phyloP scores from a whole-genome alignment of 2,113 vertebrate genomes.

The Clupea harengus region DNA sequence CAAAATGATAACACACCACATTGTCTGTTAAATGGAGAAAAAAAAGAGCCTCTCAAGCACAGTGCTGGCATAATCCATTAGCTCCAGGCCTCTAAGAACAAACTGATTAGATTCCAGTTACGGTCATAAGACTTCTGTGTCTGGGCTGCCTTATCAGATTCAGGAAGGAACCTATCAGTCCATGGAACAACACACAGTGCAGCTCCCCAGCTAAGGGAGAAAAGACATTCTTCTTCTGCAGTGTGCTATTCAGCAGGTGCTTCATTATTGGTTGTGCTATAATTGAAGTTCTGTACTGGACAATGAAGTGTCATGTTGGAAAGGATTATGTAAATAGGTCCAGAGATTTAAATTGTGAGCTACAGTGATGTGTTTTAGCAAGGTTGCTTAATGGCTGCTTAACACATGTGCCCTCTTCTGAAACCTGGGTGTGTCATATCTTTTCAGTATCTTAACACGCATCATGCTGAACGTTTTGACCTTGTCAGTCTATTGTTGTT shows the following conservation, averaged over 20 bases:
- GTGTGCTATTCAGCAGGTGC: neutral
- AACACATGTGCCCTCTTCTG: neutral
- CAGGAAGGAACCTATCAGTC: neutral
- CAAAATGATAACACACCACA: no score
- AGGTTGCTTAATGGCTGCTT: no score
- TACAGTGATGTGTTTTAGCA: no score
- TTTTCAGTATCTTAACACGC: neutral
- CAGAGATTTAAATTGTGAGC: neutral
- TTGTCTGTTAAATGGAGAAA: neutral
- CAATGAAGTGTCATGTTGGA: neutral
- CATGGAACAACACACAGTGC: neutral
- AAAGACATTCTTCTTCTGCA: neutral
- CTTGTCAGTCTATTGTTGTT: neutral
- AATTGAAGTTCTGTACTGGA: no score
- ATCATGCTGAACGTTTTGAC: neutral
- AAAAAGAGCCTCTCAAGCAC: neutral
- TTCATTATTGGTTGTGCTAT: neutral
- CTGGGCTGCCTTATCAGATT: neutral
- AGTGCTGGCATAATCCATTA: neutral
- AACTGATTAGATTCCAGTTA: conserved; percentile 7
- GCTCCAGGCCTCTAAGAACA: neutral
- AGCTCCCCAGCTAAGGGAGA: neutral
- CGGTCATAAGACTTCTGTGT: neutral
- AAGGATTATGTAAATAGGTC: neutral
- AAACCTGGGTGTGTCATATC: neutral